Evolutionary conservation across 2,888 invertebrate genomes (phyloP), one percentile per base, ranked within the genome.

Genomic region (Leucophenga montana): DNA sequence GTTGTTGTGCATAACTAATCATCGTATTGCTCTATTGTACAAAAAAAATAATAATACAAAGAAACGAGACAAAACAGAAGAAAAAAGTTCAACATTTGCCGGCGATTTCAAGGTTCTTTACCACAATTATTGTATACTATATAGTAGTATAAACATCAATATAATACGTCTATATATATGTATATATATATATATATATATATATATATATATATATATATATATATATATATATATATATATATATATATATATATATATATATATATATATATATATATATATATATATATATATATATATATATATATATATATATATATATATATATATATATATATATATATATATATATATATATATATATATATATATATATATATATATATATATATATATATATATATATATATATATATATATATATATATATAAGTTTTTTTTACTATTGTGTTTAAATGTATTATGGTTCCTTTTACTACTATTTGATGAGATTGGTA

Each of bases 61-160:
- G 46, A 46, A 22, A 46, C 9, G 4, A 4, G 13, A 46, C 20
- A 48, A 33, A 59, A 46, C 27, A 67, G 22, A 65, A 65, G 18
- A 48, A 48, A 65, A 14, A 22, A 67, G 54, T 44, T 44, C 22
- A 67, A 56, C 16, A 67, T 14, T 46, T 57, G 48, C 67, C 67
- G 67, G 67, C 48, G 16, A 57, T 67, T 59, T 67, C 67, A 67
- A 67, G 67, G 67, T 57, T 46, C 22, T 46, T 57, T 48, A 46
- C 56, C 20, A 31, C 33, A 44, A 22, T 18, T 39, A 39, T n/a
- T n/a, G n/a, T n/a, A 39, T 11, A 39, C 8, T 39, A 39, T 11
- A 11, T 39, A 39, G 33, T 33, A 33, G 39, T 39, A 39, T 39
- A 39, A 11, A 11, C 46, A 22, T 22, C n/a, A 14, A 20, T 48